Conservation (phyloP, 2,888 invertebrate genomes). For the Cybosia mesomella region DNA sequence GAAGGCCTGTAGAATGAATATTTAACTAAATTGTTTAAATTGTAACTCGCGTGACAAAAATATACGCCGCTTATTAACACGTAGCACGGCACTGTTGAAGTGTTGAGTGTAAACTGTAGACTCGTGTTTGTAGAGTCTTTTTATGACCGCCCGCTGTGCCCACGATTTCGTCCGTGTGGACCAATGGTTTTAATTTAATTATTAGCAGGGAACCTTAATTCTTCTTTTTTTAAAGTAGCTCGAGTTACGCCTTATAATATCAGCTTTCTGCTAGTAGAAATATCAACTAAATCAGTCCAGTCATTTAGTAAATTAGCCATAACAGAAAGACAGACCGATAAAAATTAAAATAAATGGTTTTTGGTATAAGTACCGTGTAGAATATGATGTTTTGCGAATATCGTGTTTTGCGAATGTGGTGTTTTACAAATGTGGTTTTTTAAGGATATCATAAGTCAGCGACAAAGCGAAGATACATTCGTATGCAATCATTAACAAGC, state of each 20-base stretch:
- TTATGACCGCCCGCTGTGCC: not conserved
- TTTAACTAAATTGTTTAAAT: not conserved
- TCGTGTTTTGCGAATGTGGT: too few species aligned
- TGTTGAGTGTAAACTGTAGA: not conserved
- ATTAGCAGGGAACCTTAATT: not conserved
- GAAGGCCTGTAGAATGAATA: not conserved
- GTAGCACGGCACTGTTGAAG: not conserved
- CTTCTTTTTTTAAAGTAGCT: not conserved
- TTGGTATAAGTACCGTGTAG: too few species aligned
- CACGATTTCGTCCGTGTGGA: too few species aligned
- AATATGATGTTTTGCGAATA: too few species aligned
- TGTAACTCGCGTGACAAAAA: conserved; percentile 7
- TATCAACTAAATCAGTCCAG: not conserved
- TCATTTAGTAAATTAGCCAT: not conserved
- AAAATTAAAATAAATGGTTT: too few species aligned
- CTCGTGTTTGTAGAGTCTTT: not conserved
- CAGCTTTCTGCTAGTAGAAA: not conserved
- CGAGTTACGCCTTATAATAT: not conserved
- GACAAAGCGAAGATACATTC: too few species aligned
- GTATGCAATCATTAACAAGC: too few species aligned
- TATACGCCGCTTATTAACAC: not conserved
- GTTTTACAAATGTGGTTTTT: too few species aligned
- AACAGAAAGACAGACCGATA: too few species aligned
- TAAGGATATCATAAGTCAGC: too few species aligned
- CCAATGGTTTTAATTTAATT: not conserved